Evolutionary conservation across 1,140 invertebrate genomes (phyloP).

Genomic region (Drosophila sulfurigaster): DNA sequence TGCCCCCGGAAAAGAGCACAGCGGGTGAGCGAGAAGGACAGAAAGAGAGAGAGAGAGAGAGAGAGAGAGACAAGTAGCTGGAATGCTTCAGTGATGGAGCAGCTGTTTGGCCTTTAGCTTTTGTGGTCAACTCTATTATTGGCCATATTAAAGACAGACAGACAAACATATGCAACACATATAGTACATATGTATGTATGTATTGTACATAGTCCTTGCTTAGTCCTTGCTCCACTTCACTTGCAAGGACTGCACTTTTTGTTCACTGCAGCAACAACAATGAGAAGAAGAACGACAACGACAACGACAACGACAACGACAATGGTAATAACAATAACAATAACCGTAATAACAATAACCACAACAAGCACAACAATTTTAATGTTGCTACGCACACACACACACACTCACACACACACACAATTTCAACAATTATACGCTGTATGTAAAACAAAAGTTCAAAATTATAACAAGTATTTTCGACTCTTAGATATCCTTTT

Average conservation of each 20-base stretch:
- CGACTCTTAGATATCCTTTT: background rate
- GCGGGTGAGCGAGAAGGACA: background rate
- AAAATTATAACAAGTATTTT: background rate
- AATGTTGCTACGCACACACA: conserved; percentile 27
- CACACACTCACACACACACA: conserved; percentile 10
- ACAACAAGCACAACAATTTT: conserved; percentile 38
- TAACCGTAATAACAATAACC: conserved; percentile 13
- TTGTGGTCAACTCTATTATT: conserved; percentile 46
- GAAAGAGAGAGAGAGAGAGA: background rate
- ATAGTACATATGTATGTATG: background rate
- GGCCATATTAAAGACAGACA: conserved; percentile 32
- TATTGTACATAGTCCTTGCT: background rate
- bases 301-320: background rate
- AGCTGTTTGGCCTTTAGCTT: conserved; percentile 32
- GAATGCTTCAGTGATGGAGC: conserved; percentile 7
- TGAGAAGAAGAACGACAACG: background rate
- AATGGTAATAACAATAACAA: conserved; percentile 5
- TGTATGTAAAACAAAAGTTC: background rate
- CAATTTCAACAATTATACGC: background rate
- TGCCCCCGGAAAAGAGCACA: background rate
- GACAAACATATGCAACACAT: background rate
- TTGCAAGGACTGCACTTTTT: conserved; percentile 12
- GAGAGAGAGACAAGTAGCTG: background rate
- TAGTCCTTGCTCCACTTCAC: background rate
- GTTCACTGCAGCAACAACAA: conserved; percentile 13